Evolutionary conservation across 2,113 vertebrate species (phyloP), one percentile per base, ranked within the genome.

Genomic region (Sardina pilchardus): DNA sequence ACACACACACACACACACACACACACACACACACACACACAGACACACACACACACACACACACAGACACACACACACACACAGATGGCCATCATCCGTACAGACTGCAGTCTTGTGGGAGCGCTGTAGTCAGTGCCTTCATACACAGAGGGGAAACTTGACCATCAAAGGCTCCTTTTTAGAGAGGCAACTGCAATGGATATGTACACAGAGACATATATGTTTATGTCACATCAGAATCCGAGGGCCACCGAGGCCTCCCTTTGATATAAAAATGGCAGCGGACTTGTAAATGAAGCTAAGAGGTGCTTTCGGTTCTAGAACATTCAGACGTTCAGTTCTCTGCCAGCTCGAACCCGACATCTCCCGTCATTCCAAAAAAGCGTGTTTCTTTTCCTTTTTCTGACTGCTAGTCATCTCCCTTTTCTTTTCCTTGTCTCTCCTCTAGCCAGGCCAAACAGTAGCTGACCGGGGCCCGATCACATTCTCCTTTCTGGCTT

Each of bases 401-500:
- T 78, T 71, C 63, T 36, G 71, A 36, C 71, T 71, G 26, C n/a
- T 36, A 78, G 30, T 16, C 71, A 36, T 78, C 71, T 78, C 30
- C 71, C 63, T 14, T 71, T 78, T 78, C 30, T 78, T 78, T 78
- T 36, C 71, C 71, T 78, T 36, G 71, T 36, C 71, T 78, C 71
- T 78, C 71, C 16, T 4, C 71, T 78, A 36, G 71, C 71, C 71
- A 53, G 53, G 67, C 67, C 84, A 89, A 87, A 89, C 81, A 87
- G 85, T 86, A 86, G 83, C 89, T 34, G 26, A 81, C 75, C 19
- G 50, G 67, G 45, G 6, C 39, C 6, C 42, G 56, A 83, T 86
- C 81, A 75, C 9, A 81, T 89, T 87, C 87, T 85, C 42, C 59
- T 87, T 63, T 67, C 47, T 50, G 83, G 75, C 71, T 78, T 82